Evolutionary conservation across 2,888 invertebrate genomes (phyloP).

Genomic region (Stegana nigrithorax): DNA sequence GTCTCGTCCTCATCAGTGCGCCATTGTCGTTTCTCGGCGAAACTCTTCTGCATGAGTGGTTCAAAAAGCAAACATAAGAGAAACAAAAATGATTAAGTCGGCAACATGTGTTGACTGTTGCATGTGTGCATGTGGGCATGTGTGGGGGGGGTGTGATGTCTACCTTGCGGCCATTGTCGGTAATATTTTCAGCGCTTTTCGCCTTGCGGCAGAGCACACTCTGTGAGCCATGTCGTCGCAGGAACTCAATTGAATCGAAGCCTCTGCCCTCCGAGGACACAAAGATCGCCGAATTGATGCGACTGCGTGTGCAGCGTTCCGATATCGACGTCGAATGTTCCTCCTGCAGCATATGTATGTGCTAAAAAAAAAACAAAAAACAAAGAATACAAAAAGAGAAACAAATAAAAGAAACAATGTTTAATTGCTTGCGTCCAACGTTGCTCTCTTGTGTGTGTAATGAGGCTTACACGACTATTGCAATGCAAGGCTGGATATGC

Average conservation of each 20-base stretch:
- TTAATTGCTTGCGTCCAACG: background rate
- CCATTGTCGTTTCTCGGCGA: constrained; percentile 65
- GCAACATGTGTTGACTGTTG: background rate
- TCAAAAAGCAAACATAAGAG: too few species aligned
- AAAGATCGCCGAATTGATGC: constrained; percentile 88
- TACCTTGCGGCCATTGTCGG: constrained; percentile 69
- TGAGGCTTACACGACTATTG: constrained; percentile 64
- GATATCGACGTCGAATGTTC: constrained; percentile 75
- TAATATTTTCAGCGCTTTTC: constrained; percentile 78
- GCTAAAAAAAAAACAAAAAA: constrained; percentile 69
- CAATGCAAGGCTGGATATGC: constrained; percentile 65
- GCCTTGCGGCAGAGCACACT: constrained; percentile 84
- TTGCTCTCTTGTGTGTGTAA: constrained; percentile 8
- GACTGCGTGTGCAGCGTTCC: constrained; percentile 75
- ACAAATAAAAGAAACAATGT: background rate
- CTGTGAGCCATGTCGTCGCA: constrained; percentile 83
- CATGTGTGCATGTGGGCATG: background rate
- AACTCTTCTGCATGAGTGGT: too few species aligned
- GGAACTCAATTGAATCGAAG: constrained; percentile 83
- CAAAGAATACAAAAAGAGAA: background rate
- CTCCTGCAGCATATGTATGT: constrained; percentile 79
- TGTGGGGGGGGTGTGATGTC: background rate
- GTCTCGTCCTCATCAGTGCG: constrained; percentile 59
- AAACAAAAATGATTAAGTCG: background rate
- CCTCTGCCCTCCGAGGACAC: constrained; percentile 81